Base-by-base conservation (phyloP, 2,113 vertebrate genomes). In the Pseudorhombus dupliciocellatus region DNA sequence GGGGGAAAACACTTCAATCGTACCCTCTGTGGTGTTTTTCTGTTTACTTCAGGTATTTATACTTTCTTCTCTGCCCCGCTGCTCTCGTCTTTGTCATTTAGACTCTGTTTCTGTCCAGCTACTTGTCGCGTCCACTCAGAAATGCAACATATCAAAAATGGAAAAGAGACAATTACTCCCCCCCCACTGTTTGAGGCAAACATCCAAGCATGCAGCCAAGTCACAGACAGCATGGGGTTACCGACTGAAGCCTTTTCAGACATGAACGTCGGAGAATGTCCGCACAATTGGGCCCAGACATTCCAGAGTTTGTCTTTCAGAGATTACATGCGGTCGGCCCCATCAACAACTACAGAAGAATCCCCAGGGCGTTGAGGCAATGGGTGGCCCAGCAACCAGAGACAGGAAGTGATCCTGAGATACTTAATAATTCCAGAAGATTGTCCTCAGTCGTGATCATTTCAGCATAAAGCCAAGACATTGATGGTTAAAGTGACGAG, bases 41-140 rank as follows among this genome's bases (percentile, higher is more conserved):
- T 85, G 82, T 91, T 92, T 87, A 83, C 78, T 85, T 84, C 80
- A 87, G 79, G 80, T 88, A 87, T 86, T 86, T 92, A 63, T 84
- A 78, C 25, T 69, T 67, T 66, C 46, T 16, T 51, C 10, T 56
- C 20, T 28, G 16, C 28, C 16, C 24, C 42, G 18, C 42, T 12
- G 34, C 25, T 67, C 66, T 55, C 20, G 25, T 73, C 40, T 72
- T 72, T 75, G 44, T 77, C 16, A 55, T 79, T 74, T 80, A 26
- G 24, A n/a, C 37, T 77, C 65, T 26, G 48, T 70, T 67, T 78
- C 64, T 80, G 74, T 84, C 79, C 65, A 56, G 68, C 57, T 66
- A 62, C 78, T 86, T 75, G 72, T 84, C 72, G 68, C 85, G 66
- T 83, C 73, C 30, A 56, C 64, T 79, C 77, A 84, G 77, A 89